Percentiles rank a stretch among this genome's conserved stretches.
These are phyloP conservation scores for Ailuropoda melanoleuca DNA, from an alignment of 2,113 vertebrate species.

Conservation along the genomic window DNA sequence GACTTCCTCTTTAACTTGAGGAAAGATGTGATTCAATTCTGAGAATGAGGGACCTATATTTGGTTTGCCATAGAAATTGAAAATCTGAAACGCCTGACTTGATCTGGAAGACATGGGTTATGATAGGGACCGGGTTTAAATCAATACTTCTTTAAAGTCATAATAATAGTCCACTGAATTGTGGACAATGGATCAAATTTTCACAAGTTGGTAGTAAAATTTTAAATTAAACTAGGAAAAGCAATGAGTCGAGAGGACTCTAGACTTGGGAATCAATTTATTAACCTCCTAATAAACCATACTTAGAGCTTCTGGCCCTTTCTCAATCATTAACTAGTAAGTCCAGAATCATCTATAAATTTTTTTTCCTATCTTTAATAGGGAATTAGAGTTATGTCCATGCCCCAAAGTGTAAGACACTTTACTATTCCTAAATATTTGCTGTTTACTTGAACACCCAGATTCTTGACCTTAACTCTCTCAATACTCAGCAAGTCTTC, in stretches of 20 bases:
- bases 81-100: background rate
- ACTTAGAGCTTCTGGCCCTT: background rate
- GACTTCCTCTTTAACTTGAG: background rate
- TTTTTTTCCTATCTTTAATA: background rate
- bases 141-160: background rate
- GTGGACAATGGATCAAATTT: background rate
- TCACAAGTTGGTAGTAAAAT: background rate
- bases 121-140: background rate
- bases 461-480: background rate
- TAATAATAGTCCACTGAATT: background rate
- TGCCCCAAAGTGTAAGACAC: background rate
- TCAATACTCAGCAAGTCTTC: background rate
- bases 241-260: background rate
- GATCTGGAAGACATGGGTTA: background rate
- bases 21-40: background rate
- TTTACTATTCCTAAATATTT: background rate
- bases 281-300: background rate
- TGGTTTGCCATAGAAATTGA: background rate
- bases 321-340: background rate
- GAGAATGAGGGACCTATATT: background rate
- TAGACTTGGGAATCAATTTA: background rate
- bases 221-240: conserved; percentile 1
- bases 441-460: background rate
- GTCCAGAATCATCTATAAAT: background rate
- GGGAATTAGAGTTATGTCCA: background rate